Percentiles rank a stretch among this genome's conserved stretches.
Evolutionary conservation across 2,113 vertebrate species (phyloP).

Genomic region (Cyprinus carpio): DNA sequence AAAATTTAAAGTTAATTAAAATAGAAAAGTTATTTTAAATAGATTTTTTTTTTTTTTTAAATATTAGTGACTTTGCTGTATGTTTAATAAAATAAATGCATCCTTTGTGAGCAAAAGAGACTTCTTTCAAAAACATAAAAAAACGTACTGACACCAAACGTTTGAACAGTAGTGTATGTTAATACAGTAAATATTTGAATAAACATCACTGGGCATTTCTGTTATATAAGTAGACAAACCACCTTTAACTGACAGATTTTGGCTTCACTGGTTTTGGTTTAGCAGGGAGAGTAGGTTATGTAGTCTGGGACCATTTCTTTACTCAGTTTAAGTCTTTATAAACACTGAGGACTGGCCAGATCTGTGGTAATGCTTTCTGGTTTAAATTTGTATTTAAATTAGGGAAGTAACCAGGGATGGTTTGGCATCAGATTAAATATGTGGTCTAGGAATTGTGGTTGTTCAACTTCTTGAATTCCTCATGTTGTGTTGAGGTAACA

Average conservation of each 20-base stretch:
- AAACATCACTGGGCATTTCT: neutral
- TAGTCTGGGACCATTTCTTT: neutral
- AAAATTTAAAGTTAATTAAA: too few species aligned
- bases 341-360: slow-evolving; percentile 15
- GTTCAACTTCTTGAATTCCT: neutral
- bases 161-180: too few species aligned
- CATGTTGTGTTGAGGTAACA: neutral
- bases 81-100: too few species aligned
- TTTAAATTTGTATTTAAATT: slow-evolving; percentile 14
- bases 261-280: neutral
- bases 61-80: too few species aligned
- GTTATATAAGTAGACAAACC: neutral
- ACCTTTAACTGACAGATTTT: too few species aligned
- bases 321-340: neutral
- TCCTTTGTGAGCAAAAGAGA: too few species aligned
- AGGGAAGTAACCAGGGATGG: neutral
- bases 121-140: too few species aligned
- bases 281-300: neutral
- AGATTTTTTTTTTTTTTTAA: too few species aligned
- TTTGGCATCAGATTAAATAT: neutral
- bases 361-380: slow-evolving; percentile 16
- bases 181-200: too few species aligned
- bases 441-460: neutral
- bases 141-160: too few species aligned
- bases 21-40: neutral